Percentiles rank a stretch among this genome's conserved stretches.
Evolutionary conservation across 2,113 vertebrate genomes (phyloP).

Genomic region (Montifringilla adamsi): DNA sequence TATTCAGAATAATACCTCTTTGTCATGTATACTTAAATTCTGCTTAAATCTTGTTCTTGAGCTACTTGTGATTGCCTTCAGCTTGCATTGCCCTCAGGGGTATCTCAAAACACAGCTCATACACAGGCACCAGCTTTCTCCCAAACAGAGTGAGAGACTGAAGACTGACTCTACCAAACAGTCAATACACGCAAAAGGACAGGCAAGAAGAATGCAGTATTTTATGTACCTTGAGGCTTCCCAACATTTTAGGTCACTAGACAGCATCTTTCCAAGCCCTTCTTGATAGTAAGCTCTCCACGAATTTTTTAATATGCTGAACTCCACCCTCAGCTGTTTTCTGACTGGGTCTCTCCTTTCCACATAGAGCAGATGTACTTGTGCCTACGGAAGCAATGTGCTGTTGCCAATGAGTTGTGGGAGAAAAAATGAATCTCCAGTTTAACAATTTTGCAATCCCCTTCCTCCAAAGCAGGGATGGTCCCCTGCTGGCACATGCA

Average conservation of each 20-base stretch:
- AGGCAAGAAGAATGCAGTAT: background rate
- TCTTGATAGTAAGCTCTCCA: background rate
- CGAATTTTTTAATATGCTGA: background rate
- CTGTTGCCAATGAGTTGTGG: background rate
- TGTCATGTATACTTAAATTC: background rate
- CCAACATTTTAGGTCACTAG: background rate
- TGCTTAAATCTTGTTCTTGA: background rate
- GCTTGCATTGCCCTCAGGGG: background rate
- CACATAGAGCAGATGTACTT: background rate
- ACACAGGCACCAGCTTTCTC: background rate
- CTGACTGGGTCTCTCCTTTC: background rate
- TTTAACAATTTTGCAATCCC: background rate
- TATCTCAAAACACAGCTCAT: background rate
- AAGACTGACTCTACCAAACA: background rate
- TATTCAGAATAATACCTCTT: background rate
- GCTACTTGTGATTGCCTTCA: background rate
- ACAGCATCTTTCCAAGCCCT: background rate
- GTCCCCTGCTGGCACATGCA: accelerated
- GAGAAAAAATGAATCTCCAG: background rate
- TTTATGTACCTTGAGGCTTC: background rate
- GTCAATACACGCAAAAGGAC: background rate
- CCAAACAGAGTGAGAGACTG: background rate
- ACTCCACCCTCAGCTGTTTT: background rate
- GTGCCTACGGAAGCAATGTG: background rate
- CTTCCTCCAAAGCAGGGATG: background rate